Conservation (phyloP, 2,797 vertebrate species). For the Molossus molossus region DNA sequence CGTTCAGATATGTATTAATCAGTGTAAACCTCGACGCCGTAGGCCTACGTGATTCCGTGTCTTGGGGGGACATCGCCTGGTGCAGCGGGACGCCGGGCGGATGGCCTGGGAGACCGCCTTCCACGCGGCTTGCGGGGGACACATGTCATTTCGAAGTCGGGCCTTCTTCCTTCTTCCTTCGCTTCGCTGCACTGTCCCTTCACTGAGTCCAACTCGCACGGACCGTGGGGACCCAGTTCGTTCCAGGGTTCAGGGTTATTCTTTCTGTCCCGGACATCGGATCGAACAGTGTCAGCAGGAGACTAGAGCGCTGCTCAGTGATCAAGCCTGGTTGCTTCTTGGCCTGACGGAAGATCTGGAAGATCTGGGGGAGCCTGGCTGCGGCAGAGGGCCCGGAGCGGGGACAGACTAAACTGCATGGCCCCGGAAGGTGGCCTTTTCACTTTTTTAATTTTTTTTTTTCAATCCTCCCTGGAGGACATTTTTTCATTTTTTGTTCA, state of each 20-base stretch:
- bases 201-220: no score
- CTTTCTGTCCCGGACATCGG: background rate
- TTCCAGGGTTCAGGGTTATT: background rate
- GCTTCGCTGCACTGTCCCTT: no score
- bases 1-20: background rate
- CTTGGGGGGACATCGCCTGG: background rate
- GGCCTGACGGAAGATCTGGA: background rate
- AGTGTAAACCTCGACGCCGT: background rate
- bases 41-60: no score
- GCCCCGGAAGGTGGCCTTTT: no score
- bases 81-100: background rate
- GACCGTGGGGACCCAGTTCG: background rate
- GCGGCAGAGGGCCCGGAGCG: background rate
- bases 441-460: no score
- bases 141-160: no score
- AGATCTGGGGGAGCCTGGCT: background rate
- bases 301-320: accelerated
- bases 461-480: no score
- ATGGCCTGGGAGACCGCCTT: background rate
- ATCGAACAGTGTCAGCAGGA: background rate
- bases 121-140: background rate
- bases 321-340: background rate
- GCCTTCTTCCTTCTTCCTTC: no score
- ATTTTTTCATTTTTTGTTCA: no score
- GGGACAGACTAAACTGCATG: background rate